Conservation (phyloP, 2,113 vertebrate genomes). For the Butastur rufipennis region DNA sequence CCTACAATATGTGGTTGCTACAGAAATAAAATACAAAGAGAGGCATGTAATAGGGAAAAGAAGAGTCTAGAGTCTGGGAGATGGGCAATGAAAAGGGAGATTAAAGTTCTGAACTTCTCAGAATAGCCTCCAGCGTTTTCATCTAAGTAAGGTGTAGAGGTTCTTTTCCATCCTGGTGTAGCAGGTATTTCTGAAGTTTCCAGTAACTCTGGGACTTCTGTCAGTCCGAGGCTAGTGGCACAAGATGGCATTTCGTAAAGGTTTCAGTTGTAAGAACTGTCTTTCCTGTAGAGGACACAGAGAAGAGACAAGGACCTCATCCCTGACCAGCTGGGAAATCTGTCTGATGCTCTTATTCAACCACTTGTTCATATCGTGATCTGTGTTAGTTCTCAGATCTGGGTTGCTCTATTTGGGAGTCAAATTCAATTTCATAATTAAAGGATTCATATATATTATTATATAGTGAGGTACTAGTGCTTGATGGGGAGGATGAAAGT, state of each 20-base stretch:
- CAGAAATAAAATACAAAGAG: neutral
- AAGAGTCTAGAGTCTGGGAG: neutral
- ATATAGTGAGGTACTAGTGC: neutral
- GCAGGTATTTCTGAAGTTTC: neutral
- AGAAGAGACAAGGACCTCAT: neutral
- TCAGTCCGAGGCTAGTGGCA: neutral
- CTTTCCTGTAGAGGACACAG: neutral
- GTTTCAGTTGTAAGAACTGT: neutral
- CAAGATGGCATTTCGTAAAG: neutral
- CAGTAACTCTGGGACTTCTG: neutral
- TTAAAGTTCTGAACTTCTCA: neutral
- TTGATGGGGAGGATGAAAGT: neutral
- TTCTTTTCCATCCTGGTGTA: neutral
- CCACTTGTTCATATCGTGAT: neutral
- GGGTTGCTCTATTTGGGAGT: neutral
- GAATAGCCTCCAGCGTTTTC: neutral
- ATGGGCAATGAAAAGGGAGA: neutral
- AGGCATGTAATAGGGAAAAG: rapidly evolving
- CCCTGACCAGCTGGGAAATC: neutral
- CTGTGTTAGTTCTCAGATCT: neutral
- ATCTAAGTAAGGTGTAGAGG: neutral
- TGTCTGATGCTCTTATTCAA: neutral
- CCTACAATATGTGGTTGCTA: neutral
- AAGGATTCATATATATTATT: neutral
- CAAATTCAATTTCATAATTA: neutral